A percentile compares a stretch with the other conserved stretches of the same genome.
These are phyloP conservation scores for Bombus polaris DNA, from an alignment of 1,140 invertebrate species.

Conservation along the genomic window DNA sequence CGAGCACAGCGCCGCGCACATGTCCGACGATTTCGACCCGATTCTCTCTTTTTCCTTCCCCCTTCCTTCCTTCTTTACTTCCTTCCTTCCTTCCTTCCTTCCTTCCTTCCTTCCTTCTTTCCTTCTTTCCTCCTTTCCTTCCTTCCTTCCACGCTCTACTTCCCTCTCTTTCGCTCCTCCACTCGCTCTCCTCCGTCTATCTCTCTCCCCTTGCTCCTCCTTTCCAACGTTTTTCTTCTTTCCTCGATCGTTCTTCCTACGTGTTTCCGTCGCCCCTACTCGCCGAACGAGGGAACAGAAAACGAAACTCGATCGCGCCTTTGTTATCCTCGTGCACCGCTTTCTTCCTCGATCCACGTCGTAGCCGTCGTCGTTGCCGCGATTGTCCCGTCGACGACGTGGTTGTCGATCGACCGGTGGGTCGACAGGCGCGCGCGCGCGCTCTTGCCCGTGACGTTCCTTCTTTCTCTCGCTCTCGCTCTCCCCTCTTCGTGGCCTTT, in stretches of 20 bases:
- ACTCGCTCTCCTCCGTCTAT: neutral
- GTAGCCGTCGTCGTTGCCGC: constrained; percentile 26
- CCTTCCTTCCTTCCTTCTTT: neutral
- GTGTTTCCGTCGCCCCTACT: neutral
- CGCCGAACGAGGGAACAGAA: neutral
- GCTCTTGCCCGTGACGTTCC: constrained; percentile 5
- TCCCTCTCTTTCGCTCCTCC: neutral
- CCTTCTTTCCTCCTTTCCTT: neutral
- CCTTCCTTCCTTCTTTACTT: neutral
- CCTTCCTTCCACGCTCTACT: neutral
- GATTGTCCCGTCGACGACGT: constrained; percentile 30
- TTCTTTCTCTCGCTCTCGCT: constrained; percentile 29
- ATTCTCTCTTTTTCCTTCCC: constrained; percentile 2
- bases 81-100: neutral
- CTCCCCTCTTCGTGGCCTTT: neutral
- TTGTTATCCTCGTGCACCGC: constrained; percentile 1
- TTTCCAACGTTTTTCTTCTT: neutral
- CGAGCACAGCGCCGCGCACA: constrained; percentile 51
- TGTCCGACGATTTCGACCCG: constrained; percentile 55
- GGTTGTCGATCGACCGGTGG: constrained; percentile 67
- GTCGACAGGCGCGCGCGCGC: constrained; percentile 60
- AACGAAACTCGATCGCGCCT: neutral
- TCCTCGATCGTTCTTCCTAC: constrained; percentile 4
- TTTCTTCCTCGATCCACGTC: constrained; percentile 18
- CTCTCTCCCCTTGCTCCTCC: neutral